Base-by-base conservation (phyloP, 2,113 vertebrate species). In the Siphamia tubifer region DNA sequence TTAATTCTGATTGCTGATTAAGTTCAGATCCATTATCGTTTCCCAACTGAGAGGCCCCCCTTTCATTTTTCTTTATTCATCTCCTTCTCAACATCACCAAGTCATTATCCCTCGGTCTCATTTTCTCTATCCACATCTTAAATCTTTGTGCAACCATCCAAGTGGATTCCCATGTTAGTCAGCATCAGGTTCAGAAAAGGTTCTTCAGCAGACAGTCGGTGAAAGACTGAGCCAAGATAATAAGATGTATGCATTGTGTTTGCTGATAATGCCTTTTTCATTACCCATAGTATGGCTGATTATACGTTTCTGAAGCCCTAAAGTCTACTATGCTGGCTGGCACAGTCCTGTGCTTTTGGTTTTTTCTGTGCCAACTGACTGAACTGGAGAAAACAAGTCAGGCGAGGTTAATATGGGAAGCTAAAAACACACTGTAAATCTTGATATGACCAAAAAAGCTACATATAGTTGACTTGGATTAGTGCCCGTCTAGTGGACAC, bases 1-100 rank as follows among this genome's bases (percentile, higher is more conserved):
- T 87, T 87, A 91, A 82, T 69, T 69, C 42, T 89, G 86, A 91
- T 91, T 88, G 79, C 83, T 89, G 84, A 92, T 92, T 86, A 87
- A 82, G 77, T 85, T 90, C 74, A 79, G 47, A 90, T 88, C 68
- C 57, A 71, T 91, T 87, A 82, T 58, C 62, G 10, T 48, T 53
- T 71, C 68, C 77, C 68, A 54, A 72, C 66, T 55, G 78, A 74
- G 74, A 58, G 19, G 19, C 43, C 51, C 35, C 34, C 40, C 25
- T 13, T n/a, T 17, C 25, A 16, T 44, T 30, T 71, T 63, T 52
- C 66, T 63, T 60, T 62, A 71, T 71, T 74, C 67, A 73, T 62
- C 40, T 25, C 36, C 56, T 56, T 64, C 56, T 62, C 51, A 66
- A 36, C 44, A 45, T 72, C 55, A 52, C 52, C 28, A 31, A 7